Evolutionary conservation across 2,797 vertebrate species (phyloP), one percentile per base, ranked within the genome.

Genomic region (Sparidentex hasta): DNA sequence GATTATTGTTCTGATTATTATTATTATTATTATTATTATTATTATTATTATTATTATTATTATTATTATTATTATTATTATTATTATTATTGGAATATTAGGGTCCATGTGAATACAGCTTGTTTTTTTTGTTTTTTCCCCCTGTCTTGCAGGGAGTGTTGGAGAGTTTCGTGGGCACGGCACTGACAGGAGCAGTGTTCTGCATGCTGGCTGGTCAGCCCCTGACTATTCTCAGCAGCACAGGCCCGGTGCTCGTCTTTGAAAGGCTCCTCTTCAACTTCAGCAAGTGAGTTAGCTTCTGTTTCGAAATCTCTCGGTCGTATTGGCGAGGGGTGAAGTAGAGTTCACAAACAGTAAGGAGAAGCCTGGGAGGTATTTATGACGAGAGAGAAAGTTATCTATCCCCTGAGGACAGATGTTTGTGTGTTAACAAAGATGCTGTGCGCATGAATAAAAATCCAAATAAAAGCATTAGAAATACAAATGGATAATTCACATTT

Each of bases 221-320:
- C 0, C 96, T 99, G 74, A 99, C 96, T 9, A 99, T 99, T 75
- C 92, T 99, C 85, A 99, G 98, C 94, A 99, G 98, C 90, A 99
- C 98, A 0, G 98, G 98, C 11, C 98, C 98, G 0, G 97, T 99
- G 72, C 95, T 99, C 0, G 98, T 99, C 81, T 99, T 99, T 11
- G 98, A 99, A 75, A 93, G 97, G 5, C 97, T 99, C 41, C 96
- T 99, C 71, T 99, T 98, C 92, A 97, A 92, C 88, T 99, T 99
- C 93, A 99, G 98, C 97, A 98, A 93, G 98, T 99, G 95, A 94
- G 97, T 95, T 33, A 46, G 23, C 17, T 33, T 13, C 20, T 20
- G 16, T 18, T 16, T 61, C 17, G 2, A 9, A 14, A 0, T 21
- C 33, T 5, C 21, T 59, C n/a, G 3, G 47, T 3, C 5, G 25